Percentiles rank a stretch among this genome's conserved stretches.
phyloP scores from a whole-genome alignment of 2,113 vertebrate genomes.

The Petaurus breviceps region DNA sequence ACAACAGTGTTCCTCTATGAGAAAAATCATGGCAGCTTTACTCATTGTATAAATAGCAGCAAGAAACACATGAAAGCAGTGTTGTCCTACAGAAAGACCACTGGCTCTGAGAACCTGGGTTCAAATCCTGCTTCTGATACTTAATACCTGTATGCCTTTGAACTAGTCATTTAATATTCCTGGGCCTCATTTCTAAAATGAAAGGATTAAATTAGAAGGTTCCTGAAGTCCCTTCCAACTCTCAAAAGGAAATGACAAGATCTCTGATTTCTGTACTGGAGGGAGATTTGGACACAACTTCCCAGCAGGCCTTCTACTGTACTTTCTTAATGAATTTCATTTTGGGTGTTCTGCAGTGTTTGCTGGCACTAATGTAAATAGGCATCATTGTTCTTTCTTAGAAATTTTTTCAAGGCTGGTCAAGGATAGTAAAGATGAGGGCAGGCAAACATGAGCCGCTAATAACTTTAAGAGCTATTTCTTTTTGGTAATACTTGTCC shows the following conservation, averaged over 20 bases:
- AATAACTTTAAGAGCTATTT: background rate
- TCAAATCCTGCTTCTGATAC: background rate
- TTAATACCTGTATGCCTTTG: background rate
- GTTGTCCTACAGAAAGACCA: background rate
- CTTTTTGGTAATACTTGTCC: conserved; percentile 8
- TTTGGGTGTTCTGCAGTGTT: background rate
- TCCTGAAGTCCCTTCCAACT: background rate
- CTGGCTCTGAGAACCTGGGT: background rate
- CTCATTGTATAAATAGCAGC: background rate
- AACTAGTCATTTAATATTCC: background rate
- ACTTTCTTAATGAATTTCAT: background rate
- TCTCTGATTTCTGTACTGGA: background rate
- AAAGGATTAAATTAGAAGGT: background rate
- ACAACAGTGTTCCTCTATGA: background rate
- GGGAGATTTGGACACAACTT: background rate
- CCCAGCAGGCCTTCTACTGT: background rate
- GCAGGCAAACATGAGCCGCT: background rate
- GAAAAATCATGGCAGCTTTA: background rate
- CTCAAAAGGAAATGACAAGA: background rate
- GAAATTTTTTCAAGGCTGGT: conserved; percentile 31
- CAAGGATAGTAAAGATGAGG: conserved; percentile 44
- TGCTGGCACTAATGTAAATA: background rate
- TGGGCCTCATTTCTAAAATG: too few relatives aligned
- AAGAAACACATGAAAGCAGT: background rate
- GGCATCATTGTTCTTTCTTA: background rate